Evolutionary conservation across 2,113 vertebrate species (phyloP).

Genomic region (Callipepla californica): DNA sequence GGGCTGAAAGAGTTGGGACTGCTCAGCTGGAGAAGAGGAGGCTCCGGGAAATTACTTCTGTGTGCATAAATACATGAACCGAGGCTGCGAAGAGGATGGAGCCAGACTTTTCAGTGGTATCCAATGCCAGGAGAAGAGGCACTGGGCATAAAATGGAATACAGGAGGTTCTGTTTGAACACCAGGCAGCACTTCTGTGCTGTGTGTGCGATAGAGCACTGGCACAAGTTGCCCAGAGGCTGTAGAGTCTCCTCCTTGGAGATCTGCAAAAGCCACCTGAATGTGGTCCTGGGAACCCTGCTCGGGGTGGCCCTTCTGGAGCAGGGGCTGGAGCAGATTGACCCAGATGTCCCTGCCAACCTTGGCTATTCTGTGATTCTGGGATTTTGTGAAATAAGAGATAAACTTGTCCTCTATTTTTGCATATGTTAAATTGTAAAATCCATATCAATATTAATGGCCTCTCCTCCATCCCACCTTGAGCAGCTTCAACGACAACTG

Average conservation of each 20-base stretch:
- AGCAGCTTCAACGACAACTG: not conserved
- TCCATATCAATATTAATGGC: not conserved
- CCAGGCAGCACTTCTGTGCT: not conserved
- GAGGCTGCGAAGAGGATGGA: not conserved
- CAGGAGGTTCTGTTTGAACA: not conserved
- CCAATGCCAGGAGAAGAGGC: not conserved
- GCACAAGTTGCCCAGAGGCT: not conserved
- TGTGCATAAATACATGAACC: not conserved
- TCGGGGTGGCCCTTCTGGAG: not conserved
- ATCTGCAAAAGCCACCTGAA: not conserved
- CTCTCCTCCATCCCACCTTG: not conserved
- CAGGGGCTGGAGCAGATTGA: not conserved
- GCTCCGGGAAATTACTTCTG: not conserved
- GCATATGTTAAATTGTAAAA: rapidly evolving
- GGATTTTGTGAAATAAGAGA: not conserved
- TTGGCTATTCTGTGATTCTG: not conserved
- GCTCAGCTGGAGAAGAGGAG: not conserved
- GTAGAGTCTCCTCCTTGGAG: not conserved
- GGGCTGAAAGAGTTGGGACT: not conserved
- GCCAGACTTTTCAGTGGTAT: not conserved
- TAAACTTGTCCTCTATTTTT: not conserved
- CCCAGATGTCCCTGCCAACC: not conserved
- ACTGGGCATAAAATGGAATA: not conserved
- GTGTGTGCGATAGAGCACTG: not conserved
- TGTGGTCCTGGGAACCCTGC: not conserved